These are phyloP conservation scores for Brachionus angularis DNA, from an alignment of 1,140 invertebrate genomes.

Conservation along the genomic window DNA sequence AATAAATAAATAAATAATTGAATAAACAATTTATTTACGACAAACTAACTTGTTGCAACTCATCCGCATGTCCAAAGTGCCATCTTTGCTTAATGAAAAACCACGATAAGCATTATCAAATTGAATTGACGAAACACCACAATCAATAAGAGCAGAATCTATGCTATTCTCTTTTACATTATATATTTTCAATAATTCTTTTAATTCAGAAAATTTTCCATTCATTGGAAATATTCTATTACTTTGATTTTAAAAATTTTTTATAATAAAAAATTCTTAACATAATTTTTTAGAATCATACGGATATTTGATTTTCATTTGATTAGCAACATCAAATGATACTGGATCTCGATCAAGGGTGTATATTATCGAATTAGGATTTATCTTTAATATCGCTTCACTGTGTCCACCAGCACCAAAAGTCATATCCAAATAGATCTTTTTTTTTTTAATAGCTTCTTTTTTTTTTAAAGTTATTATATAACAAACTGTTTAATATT, in stretches of 20 bases:
- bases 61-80: constrained; percentile 92
- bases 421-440: constrained; percentile 41
- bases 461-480: too few relatives aligned
- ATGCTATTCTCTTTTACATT: neutral
- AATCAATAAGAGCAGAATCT: constrained; percentile 26
- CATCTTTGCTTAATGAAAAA: constrained; percentile 76
- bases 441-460: neutral
- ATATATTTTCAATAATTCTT: neutral
- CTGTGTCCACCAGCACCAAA: constrained; percentile 43
- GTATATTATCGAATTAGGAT: neutral
- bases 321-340: neutral
- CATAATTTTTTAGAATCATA: neutral
- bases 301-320: constrained; percentile 22
- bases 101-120: constrained; percentile 74
- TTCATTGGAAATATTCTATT: neutral
- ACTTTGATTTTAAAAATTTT: neutral
- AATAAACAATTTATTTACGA: neutral
- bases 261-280: neutral
- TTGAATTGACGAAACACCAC: constrained; percentile 79
- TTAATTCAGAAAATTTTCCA: constrained; percentile 35
- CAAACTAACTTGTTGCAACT: constrained; percentile 65
- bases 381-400: constrained; percentile 8
- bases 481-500: neutral
- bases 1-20: too few relatives aligned
- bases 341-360: constrained; percentile 27